Base-by-base conservation (phyloP, 1,140 invertebrate genomes). In the Phymorhynchus buccinoides region DNA sequence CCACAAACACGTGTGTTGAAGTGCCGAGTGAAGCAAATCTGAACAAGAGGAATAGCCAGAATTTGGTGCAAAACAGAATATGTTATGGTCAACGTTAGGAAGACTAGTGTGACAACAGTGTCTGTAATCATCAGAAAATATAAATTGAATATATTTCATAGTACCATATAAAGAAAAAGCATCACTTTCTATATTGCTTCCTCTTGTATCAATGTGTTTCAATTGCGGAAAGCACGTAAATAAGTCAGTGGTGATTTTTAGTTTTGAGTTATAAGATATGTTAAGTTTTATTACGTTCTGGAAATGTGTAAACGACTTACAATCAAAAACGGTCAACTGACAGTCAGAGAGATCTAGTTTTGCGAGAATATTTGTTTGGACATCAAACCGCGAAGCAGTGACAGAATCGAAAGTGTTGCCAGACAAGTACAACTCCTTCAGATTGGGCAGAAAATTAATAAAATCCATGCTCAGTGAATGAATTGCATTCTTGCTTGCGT, bases 41-140 rank as follows among this genome's bases (percentile, higher is more conserved):
- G 44, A 75, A 80, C 87, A 89, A 9, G 86, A 86, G 1, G 88
- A 86, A 48, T 88, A 85, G 18, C 80, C 73, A 32, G 86, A 87
- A 56, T n/a, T 27, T 44, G 56, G 77, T 32, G 87, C 73, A 66
- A 75, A 14, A 80, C 88, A 89, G 52, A 62, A n/a, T n/a, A 30
- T 62, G 0, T 86, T 39, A 2, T 80, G 27, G 14, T 86, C 86
- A 32, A 75, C 30, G 7, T 39, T 3, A n/a, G 86, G 86, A 83
- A 84, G 85, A 4, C 80, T 44, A 18, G 7, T 35, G 66, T 27
- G 22, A 71, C 88, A 89, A 44, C 88, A 89, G 30, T 88, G 56
- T 16, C 62, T 71, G 44, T 80, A 88, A 1, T 48, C 35, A 68
- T 88, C 88, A 30, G 85, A 71, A 27, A 71, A 66, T 1, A 88